Conservation (phyloP, 2,113 vertebrate species). For the Vimba vimba region DNA sequence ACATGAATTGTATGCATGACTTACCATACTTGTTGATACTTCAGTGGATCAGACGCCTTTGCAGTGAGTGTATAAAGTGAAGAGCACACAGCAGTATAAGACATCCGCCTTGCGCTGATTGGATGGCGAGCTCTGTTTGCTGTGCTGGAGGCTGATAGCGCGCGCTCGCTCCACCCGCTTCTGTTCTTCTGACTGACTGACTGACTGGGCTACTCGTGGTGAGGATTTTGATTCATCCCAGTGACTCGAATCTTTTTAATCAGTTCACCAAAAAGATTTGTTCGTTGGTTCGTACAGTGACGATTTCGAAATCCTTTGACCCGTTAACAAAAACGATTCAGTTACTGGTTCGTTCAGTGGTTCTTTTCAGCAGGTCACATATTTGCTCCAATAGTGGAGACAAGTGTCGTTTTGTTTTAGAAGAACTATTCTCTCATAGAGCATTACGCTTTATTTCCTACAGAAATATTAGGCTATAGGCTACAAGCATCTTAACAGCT, state of each 20-base stretch:
- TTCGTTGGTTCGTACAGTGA: background rate
- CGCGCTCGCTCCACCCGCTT: conserved; percentile 7
- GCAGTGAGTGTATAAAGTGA: conserved; percentile 24
- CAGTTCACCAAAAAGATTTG: background rate
- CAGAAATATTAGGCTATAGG: background rate
- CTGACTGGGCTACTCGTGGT: background rate
- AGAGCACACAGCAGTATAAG: conserved; percentile 28
- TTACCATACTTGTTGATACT: conserved; percentile 49
- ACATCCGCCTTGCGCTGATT: conserved; percentile 42
- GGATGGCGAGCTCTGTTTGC: conserved; percentile 17
- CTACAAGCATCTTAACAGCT: background rate
- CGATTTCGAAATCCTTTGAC: background rate
- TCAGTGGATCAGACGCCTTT: background rate
- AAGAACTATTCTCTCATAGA: background rate
- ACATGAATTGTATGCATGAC: background rate
- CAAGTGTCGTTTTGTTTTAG: background rate
- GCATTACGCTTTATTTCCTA: background rate
- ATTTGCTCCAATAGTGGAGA: background rate
- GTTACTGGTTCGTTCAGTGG: background rate
- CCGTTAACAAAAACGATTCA: background rate
- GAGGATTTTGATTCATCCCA: background rate
- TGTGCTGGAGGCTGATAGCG: conserved; percentile 16
- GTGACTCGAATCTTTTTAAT: background rate
- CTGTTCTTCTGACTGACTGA: background rate
- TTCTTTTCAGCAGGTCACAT: background rate